These are phyloP conservation scores for Endomychus coccineus DNA, from an alignment of 2,888 invertebrate species.

Conservation along the genomic window DNA sequence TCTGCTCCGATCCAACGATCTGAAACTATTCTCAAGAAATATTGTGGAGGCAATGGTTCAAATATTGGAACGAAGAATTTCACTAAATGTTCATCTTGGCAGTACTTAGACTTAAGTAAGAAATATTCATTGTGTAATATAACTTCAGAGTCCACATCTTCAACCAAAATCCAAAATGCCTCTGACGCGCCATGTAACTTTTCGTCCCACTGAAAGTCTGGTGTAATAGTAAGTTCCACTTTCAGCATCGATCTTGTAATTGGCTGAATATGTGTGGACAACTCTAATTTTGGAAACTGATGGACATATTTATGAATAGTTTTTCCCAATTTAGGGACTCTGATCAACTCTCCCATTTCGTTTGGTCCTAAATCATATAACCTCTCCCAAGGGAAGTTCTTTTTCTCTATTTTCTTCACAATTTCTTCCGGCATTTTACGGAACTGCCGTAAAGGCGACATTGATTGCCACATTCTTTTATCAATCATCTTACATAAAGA, in stretches of 20 bases:
- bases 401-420: constrained; percentile 96
- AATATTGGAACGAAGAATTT: constrained; percentile 99
- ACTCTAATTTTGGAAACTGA: constrained; percentile 92
- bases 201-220: constrained; percentile 99
- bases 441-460: constrained; percentile 96
- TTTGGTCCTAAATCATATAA: constrained; percentile 94
- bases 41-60: constrained; percentile 97
- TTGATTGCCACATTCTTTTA: constrained; percentile 98
- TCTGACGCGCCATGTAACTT: constrained; percentile 78
- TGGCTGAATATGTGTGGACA: constrained; percentile 96
- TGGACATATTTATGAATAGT: constrained; percentile 94
- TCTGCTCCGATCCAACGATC: constrained; percentile 93
- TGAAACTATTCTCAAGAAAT: constrained; percentile 86
- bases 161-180: constrained; percentile 83
- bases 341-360: constrained; percentile 91
- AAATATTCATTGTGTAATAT: constrained; percentile 92
- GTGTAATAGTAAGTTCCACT: constrained; percentile 94
- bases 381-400: constrained; percentile 89
- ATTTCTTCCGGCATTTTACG: constrained; percentile 96
- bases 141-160: constrained; percentile 81
- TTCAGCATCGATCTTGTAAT: constrained; percentile 88
- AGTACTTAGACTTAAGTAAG: constrained; percentile 89
- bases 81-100: constrained; percentile 88
- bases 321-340: constrained; percentile 88
- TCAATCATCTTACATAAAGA: constrained; percentile 99